A percentile compares a stretch with the other conserved stretches of the same genome.
Evolutionary conservation across 2,797 vertebrate genomes (phyloP).

Genomic region (Nyctibius grandis): DNA sequence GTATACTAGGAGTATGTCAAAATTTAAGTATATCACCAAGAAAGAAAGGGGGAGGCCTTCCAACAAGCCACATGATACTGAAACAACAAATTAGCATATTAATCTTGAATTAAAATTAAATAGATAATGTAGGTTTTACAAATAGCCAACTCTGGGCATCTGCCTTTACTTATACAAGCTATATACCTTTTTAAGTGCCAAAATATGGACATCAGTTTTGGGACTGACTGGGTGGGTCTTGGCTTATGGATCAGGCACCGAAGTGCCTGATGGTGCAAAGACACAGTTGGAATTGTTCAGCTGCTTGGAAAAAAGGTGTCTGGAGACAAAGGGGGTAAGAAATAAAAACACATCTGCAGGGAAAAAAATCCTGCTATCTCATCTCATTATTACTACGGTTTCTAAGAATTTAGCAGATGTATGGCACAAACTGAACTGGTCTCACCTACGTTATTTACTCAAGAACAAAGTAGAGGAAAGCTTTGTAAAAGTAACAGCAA

Average conservation of each 20-base stretch:
- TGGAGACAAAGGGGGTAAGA: background rate
- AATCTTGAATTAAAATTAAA: background rate
- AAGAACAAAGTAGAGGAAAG: background rate
- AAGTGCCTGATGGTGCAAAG: fast-evolving
- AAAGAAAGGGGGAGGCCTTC: background rate
- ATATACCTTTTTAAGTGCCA: background rate
- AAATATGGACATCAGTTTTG: background rate
- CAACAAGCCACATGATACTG: background rate
- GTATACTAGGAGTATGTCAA: background rate
- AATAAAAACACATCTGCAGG: background rate
- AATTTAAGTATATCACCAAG: background rate
- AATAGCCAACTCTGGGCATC: background rate
- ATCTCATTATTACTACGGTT: fast-evolving
- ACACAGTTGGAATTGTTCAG: background rate
- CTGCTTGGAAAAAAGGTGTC: background rate
- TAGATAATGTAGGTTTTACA: background rate
- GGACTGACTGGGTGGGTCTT: background rate
- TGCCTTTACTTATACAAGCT: background rate
- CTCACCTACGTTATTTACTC: fast-evolving
- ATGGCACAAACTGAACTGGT: background rate
- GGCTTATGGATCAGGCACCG: background rate
- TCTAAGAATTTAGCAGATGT: background rate
- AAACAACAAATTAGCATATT: background rate
- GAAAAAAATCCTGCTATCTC: background rate
- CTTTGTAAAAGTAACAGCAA: background rate